A percentile compares a stretch with the other conserved stretches of the same genome.
phyloP scores from a whole-genome alignment of 2,797 vertebrate genomes.

The Crax fasciolata region DNA sequence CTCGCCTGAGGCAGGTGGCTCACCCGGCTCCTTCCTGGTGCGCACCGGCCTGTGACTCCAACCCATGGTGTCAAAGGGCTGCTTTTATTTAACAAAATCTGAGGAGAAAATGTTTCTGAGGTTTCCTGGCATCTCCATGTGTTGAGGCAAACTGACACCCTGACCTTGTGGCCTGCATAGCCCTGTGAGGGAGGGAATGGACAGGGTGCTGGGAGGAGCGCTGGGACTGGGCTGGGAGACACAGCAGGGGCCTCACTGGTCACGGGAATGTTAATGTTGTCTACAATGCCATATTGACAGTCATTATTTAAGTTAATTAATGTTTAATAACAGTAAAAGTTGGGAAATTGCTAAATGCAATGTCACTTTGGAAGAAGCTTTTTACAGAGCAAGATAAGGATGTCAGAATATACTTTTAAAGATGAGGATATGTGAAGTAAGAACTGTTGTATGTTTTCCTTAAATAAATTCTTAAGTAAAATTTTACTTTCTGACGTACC shows the following conservation, averaged over 20 bases:
- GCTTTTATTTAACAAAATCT: background rate
- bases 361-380: background rate
- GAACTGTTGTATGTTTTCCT: background rate
- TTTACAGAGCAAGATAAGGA: background rate
- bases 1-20: fast-evolving
- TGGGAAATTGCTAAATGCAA: background rate
- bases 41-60: fast-evolving
- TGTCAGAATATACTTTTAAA: background rate
- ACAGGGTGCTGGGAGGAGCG: no score
- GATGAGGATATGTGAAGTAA: no score
- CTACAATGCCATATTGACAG: no score
- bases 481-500: background rate
- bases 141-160: background rate
- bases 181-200: background rate
- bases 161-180: fast-evolving
- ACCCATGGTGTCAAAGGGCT: fast-evolving
- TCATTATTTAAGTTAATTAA: background rate
- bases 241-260: no score
- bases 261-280: no score
- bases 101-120: background rate
- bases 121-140: fast-evolving
- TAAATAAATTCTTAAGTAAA: background rate
- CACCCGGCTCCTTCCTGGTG: fast-evolving
- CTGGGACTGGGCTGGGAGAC: no score
- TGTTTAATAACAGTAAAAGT: background rate